These are phyloP conservation scores for Pachyuromys duprasi DNA, from an alignment of 2,797 vertebrate genomes.

Conservation along the genomic window DNA sequence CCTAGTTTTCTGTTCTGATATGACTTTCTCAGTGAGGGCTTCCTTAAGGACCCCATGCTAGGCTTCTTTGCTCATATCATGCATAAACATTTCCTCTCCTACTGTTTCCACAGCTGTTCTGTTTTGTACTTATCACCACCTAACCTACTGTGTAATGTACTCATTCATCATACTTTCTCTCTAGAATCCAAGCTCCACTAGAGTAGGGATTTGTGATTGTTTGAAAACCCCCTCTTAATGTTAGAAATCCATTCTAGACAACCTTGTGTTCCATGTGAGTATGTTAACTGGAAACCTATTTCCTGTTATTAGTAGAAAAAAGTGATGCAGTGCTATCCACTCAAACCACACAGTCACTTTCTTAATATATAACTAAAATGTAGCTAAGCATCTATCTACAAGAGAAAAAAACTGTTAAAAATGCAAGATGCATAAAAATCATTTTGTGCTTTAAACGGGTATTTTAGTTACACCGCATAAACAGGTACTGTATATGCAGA, in stretches of 20 bases:
- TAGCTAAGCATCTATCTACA: background rate
- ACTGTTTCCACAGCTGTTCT: background rate
- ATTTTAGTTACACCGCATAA: background rate
- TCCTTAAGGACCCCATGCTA: background rate
- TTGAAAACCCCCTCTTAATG: background rate
- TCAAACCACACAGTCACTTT: constrained; percentile 40
- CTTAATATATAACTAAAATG: background rate
- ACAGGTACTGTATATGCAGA: background rate
- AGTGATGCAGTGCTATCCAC: background rate
- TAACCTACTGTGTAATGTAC: background rate
- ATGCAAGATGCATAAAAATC: background rate
- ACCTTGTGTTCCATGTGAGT: background rate
- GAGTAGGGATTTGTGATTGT: background rate
- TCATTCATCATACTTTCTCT: background rate
- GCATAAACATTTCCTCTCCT: too few species aligned
- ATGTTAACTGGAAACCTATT: constrained; percentile 47
- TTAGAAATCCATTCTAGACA: constrained; percentile 8
- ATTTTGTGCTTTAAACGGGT: background rate
- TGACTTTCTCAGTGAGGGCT: background rate
- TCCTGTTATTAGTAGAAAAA: background rate
- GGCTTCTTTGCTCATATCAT: background rate
- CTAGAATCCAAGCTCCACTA: background rate
- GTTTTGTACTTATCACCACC: background rate
- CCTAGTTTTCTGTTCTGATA: background rate
- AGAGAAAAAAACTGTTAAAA: background rate